phyloP scores from a whole-genome alignment of 2,797 vertebrate genomes.

The Novumbra hubbsi region DNA sequence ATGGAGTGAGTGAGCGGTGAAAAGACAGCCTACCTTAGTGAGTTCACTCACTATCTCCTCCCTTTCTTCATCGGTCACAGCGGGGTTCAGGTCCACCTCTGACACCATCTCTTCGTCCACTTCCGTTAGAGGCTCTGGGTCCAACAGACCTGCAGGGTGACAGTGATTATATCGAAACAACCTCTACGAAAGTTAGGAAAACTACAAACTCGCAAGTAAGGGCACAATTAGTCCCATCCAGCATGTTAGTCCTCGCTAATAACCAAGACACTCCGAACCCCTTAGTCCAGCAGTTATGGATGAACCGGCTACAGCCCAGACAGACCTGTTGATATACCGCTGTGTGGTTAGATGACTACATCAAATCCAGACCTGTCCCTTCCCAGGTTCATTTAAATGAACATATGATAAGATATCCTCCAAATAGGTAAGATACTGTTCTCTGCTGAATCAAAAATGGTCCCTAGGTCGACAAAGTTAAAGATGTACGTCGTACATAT shows the following conservation, averaged over 20 bases:
- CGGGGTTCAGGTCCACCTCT: slow-evolving; percentile 80
- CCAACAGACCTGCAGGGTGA: slow-evolving; percentile 82
- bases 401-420: not conserved
- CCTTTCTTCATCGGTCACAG: slow-evolving; percentile 88
- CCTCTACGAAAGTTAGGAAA: not conserved
- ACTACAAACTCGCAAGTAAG: not conserved
- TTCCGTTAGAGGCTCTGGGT: slow-evolving; percentile 82
- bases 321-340: slow-evolving; percentile 12
- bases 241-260: not conserved
- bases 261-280: slow-evolving; percentile 11
- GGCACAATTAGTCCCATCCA: not conserved
- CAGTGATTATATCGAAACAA: slow-evolving; percentile 23
- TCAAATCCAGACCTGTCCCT: not conserved
- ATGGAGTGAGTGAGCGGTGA: not conserved
- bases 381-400: not conserved
- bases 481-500: not conserved
- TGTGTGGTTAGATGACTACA: not conserved
- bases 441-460: not conserved
- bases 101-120: slow-evolving; percentile 82
- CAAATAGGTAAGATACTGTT: not conserved
- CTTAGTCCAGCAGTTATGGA: not conserved
- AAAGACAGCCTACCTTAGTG: slow-evolving; percentile 75
- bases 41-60: slow-evolving; percentile 88
- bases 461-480: not conserved
- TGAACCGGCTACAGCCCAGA: not conserved